A percentile compares a stretch with the other conserved stretches of the same genome.
Conservation (phyloP, 1,140 invertebrate genomes). For the Araneus ventricosus region DNA sequence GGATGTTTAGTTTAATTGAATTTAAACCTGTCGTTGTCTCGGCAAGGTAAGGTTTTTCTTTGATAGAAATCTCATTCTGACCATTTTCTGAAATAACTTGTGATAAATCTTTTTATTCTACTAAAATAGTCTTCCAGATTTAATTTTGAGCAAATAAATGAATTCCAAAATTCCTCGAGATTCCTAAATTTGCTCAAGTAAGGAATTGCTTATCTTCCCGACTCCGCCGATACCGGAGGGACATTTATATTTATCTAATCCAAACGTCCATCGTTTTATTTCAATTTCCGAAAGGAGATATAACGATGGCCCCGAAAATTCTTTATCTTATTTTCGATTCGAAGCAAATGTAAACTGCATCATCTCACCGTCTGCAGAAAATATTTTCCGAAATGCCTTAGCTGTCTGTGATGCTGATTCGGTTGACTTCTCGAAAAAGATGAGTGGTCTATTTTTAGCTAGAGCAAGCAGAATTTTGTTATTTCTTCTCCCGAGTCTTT, state of each 20-base stretch:
- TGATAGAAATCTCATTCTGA: too few relatives aligned
- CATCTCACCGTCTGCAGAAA: neutral
- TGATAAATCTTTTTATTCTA: too few relatives aligned
- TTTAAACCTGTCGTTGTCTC: too few relatives aligned
- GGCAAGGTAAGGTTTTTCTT: too few relatives aligned
- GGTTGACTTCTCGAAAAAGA: neutral
- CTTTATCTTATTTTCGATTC: neutral
- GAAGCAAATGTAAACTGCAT: constrained; percentile 7
- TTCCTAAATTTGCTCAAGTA: neutral
- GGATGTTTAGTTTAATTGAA: too few relatives aligned
- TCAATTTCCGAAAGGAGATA: neutral
- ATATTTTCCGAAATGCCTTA: neutral
- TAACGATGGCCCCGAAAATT: neutral
- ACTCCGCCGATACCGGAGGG: neutral
- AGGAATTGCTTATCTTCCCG: neutral
- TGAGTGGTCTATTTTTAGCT: constrained; percentile 5
- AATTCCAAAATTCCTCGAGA: neutral
- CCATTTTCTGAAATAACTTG: too few relatives aligned
- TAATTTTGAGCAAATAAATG: neutral
- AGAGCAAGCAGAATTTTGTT: constrained; percentile 6
- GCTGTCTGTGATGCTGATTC: neutral
- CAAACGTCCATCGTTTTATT: neutral
- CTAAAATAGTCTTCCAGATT: too few relatives aligned
- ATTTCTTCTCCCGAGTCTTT: neutral
- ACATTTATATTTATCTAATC: neutral